Evolutionary conservation across 2,113 vertebrate genomes (phyloP).

Genomic region (Lucifuga dentata): DNA sequence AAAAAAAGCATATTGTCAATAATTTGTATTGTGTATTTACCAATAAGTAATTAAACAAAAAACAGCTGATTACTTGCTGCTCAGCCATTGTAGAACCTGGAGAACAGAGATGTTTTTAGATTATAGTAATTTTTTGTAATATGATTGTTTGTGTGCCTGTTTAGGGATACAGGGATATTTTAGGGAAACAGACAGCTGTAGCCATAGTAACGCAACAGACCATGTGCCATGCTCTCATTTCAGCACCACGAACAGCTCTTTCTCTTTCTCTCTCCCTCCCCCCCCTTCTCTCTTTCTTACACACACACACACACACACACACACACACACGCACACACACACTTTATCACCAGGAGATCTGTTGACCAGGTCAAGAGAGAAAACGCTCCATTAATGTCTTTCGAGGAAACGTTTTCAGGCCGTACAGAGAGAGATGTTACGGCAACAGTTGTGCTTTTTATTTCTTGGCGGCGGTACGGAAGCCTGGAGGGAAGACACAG

Average conservation of each 20-base stretch:
- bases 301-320: background rate
- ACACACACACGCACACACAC: constrained; percentile 1
- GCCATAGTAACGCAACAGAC: constrained; percentile 76
- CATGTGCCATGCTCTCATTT: constrained; percentile 69
- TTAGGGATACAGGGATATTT: constrained; percentile 67
- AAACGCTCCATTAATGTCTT: background rate
- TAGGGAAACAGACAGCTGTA: constrained; percentile 76
- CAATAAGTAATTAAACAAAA: no score
- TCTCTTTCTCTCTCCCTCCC: background rate
- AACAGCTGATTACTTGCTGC: no score
- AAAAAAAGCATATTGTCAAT: no score
- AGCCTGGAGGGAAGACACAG: constrained; percentile 47
- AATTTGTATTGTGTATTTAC: no score
- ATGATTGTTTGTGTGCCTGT: no score
- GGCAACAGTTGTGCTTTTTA: constrained; percentile 31
- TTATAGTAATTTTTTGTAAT: constrained; percentile 61
- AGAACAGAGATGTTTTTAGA: no score
- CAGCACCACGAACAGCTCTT: constrained; percentile 61
- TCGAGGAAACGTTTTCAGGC: background rate
- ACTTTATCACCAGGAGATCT: background rate
- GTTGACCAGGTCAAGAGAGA: constrained; percentile 20
- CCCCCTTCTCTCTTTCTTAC: background rate
- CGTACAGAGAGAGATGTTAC: background rate
- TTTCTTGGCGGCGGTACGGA: constrained; percentile 23
- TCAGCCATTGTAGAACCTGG: no score